Base-by-base conservation (phyloP, 2,888 invertebrate genomes). In the Dysmachus trigonus region DNA sequence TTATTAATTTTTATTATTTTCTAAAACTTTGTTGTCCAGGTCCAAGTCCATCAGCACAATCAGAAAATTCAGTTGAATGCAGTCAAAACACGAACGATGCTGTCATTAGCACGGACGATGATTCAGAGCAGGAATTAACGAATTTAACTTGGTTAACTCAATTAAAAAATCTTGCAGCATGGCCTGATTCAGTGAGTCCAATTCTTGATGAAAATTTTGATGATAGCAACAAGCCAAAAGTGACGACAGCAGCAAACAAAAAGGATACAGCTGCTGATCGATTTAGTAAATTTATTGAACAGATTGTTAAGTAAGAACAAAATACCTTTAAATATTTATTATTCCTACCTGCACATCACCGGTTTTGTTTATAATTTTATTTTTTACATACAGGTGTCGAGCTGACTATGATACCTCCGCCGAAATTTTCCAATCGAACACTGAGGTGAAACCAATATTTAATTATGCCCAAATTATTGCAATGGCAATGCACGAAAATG, bases 401-500 rank as follows among this genome's bases (percentile, higher is more conserved):
- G 88, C 87, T 27, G 90, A 90, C 77, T 92, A 92, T 85, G 89
- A 91, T 74, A 89, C 90, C 62, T 89, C 89, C 0, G 90, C 90
- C 0, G 87, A 87, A 1, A 88, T 89, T 35, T 92, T 91, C 87
- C 90, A 90, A 88, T 90, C 89, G 0, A 90, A 91, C 86, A 88
- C 90, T 1, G 88, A 88, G 1, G 90, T 90, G n/a, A 92, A 92
- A 76, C 92, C 92, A 0, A 92, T 92, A 0, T 92, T 92, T 84
- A 92, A 92, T 86, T 92, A 92, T 86, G 92, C 92, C 0, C 91
- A 92, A 87, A 92, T 92, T 2, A 92, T 92, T 72, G 92, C 91
- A 1, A 92, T 92, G 92, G 92, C 92, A 8, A 91, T 92, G 91
- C 86, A 92, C 8, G 91, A 92, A 82, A 90, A 91, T 82, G 92